Evolutionary conservation across 1,140 invertebrate species (phyloP).

Genomic region (Brachionus calyciflorus): DNA sequence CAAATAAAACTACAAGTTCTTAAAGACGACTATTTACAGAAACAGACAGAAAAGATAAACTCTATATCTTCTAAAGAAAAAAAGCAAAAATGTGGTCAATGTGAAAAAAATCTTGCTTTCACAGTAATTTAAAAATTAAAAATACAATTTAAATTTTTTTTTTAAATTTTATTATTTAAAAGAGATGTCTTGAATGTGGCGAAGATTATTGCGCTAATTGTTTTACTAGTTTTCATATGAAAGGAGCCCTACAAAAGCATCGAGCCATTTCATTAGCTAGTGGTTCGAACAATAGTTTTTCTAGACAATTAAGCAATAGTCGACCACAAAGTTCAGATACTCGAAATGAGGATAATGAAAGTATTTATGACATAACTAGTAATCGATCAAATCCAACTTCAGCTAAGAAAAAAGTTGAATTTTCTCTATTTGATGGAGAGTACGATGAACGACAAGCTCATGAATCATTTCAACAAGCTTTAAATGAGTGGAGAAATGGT

Average conservation of each 20-base stretch:
- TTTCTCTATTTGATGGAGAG: constrained; percentile 51
- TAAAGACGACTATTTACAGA: constrained; percentile 48
- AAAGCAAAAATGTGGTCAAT: constrained; percentile 57
- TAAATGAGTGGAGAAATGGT: constrained; percentile 54
- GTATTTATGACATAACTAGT: constrained; percentile 2
- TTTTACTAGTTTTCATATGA: constrained; percentile 59
- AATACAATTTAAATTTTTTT: neutral
- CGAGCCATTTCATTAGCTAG: constrained; percentile 56
- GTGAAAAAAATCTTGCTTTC: constrained; percentile 58
- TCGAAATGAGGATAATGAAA: neutral
- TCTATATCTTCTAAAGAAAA: constrained; percentile 51
- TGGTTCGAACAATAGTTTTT: neutral
- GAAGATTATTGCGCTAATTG: constrained; percentile 59
- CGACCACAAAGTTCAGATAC: neutral
- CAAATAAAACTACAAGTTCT: constrained; percentile 38
- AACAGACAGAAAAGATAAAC: constrained; percentile 52
- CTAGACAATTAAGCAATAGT: neutral
- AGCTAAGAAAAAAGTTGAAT: neutral
- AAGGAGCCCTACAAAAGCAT: constrained; percentile 59
- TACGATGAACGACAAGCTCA: constrained; percentile 58
- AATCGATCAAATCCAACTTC: neutral
- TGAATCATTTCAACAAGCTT: constrained; percentile 57
- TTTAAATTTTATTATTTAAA: constrained; percentile 38
- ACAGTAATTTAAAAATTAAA: constrained; percentile 53
- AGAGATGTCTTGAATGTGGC: constrained; percentile 59